These are phyloP conservation scores for Temnothorax longispinosus DNA, from an alignment of 1,140 invertebrate genomes.

Conservation along the genomic window DNA sequence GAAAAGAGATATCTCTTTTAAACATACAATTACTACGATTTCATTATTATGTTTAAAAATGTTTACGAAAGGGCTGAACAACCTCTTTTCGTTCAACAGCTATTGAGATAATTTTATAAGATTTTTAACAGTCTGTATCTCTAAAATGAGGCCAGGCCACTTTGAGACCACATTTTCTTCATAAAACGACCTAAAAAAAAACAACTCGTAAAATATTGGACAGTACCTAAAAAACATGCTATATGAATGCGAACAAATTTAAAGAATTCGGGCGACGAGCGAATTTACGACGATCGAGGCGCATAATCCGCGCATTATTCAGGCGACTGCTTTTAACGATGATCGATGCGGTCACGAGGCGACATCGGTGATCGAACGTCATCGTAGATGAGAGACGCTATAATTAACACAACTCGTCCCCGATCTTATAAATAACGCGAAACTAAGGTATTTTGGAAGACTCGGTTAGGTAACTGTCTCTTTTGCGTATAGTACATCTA, in stretches of 20 bases:
- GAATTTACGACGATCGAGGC: background rate
- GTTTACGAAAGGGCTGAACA: too few relatives aligned
- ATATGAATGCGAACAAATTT: background rate
- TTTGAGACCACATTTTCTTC: background rate
- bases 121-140: background rate
- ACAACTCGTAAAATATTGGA: background rate
- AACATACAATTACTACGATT: background rate
- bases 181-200: background rate
- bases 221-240: background rate
- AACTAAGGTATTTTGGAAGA: conserved; percentile 77
- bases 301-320: background rate
- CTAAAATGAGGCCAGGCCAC: background rate
- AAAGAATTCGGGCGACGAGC: background rate
- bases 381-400: conserved; percentile 70
- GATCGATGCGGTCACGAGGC: conserved; percentile 55
- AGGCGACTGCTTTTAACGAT: conserved; percentile 26
- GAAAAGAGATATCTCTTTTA: background rate
- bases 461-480: conserved; percentile 71
- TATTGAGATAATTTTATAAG: background rate
- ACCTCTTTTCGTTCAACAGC: too few relatives aligned
- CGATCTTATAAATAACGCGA: conserved; percentile 81
- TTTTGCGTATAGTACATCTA: conserved; percentile 56
- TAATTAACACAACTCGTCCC: conserved; percentile 77
- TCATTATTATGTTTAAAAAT: background rate
- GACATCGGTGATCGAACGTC: conserved; percentile 68